phyloP scores from a whole-genome alignment of 2,888 invertebrate species.

The Drosophila tanythrix region DNA sequence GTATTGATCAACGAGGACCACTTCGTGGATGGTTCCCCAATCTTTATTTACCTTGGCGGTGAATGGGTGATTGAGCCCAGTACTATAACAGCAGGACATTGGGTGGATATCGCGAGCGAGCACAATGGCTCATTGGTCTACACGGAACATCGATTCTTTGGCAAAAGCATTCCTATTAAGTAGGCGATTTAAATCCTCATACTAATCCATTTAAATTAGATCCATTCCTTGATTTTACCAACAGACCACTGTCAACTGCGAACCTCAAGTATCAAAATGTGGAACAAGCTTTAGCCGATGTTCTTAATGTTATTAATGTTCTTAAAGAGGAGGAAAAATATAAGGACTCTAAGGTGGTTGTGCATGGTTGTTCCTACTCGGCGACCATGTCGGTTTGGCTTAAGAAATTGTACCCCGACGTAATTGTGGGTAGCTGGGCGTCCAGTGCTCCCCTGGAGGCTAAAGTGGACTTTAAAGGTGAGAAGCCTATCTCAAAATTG shows the following conservation, averaged over 20 bases:
- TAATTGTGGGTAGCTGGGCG: conserved; percentile 86
- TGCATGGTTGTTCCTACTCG: conserved; percentile 88
- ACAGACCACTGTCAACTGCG: conserved; percentile 67
- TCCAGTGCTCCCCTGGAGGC: conserved; percentile 88
- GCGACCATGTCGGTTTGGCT: conserved; percentile 89
- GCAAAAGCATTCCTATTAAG: conserved; percentile 89
- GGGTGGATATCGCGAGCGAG: conserved; percentile 86
- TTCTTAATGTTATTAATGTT: conserved; percentile 87
- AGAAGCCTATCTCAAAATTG: background rate
- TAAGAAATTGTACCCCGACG: conserved; percentile 87
- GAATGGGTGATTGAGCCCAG: conserved; percentile 88
- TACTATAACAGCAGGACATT: conserved; percentile 87
- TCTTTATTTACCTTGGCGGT: conserved; percentile 88
- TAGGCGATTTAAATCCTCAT: conserved; percentile 82
- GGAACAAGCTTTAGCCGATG: conserved; percentile 88
- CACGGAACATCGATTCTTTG: conserved; percentile 93
- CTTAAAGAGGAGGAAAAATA: conserved; percentile 66
- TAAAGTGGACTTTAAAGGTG: conserved; percentile 86
- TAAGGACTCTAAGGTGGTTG: conserved; percentile 83
- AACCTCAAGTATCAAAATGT: conserved; percentile 87
- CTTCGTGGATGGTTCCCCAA: conserved; percentile 85
- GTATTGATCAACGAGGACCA: no score
- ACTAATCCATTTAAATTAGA: background rate
- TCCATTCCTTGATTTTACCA: background rate
- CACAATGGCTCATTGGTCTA: conserved; percentile 88